Evolutionary conservation across 2,888 invertebrate species (phyloP).

Genomic region (Ichneumoninae sp.): DNA sequence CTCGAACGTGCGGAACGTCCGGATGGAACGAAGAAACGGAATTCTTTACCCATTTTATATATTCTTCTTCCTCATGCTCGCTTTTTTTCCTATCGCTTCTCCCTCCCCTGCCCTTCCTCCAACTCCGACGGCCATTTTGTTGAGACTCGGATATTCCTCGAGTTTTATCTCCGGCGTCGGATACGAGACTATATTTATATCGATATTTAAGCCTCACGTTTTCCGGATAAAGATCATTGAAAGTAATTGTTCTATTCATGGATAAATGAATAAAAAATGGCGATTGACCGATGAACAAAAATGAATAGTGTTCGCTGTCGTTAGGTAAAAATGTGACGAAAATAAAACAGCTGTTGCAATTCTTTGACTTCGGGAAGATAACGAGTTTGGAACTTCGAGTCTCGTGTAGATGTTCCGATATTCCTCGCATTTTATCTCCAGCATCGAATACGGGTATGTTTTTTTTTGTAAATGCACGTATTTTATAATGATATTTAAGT

Average conservation of each 20-base stretch:
- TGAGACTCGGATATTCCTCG: conserved; percentile 75
- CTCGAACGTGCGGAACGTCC: conserved; percentile 67
- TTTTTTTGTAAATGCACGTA: neutral
- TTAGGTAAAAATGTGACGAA: neutral
- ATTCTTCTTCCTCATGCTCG: conserved; percentile 28
- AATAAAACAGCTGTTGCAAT: neutral
- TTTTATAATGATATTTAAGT: neutral
- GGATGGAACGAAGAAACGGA: conserved; percentile 48
- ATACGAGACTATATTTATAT: neutral
- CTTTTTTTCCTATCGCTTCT: conserved; percentile 40
- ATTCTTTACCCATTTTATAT: conserved; percentile 61
- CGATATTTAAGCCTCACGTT: neutral
- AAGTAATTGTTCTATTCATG: neutral
- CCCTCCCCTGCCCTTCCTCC: neutral
- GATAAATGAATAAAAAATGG: neutral
- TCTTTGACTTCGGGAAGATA: neutral
- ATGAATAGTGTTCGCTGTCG: no score
- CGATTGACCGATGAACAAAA: neutral
- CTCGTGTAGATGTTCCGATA: conserved; percentile 69
- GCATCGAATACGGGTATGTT: neutral
- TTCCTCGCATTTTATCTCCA: conserved; percentile 69
- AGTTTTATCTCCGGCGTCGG: conserved; percentile 31
- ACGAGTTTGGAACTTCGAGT: neutral
- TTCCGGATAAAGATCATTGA: neutral
- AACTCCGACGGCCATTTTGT: conserved; percentile 79